Base-by-base conservation (phyloP, 2,797 vertebrate genomes). In the Podargus strigoides region DNA sequence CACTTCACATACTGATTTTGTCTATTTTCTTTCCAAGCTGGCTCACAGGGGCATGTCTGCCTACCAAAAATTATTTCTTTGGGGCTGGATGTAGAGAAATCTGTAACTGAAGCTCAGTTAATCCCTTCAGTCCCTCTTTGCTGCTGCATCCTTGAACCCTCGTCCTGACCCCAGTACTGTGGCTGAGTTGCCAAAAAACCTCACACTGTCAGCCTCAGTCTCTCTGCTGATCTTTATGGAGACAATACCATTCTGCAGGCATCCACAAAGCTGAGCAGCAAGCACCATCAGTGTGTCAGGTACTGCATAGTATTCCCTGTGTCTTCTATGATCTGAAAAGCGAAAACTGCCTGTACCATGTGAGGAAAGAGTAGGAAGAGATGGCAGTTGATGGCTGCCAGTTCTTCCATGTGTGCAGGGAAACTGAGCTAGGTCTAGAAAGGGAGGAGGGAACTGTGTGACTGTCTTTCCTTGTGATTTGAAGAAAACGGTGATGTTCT, bases 181-280 rank as follows among this genome's bases (percentile, higher is more conserved):
- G 72, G 16, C 76, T 85, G 82, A 93, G 76, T 73, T 93, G 77
- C 74, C 63, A 78, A 53, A 94, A 96, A 86, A 55, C 16, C 49
- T 86, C 4, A 1, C 42, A 14, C 42, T 73, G n/a, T 75, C 67
- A 89, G 24, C 36, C 52, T 94, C 37, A 12, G 30, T 66, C 50
- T 87, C 32, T 70, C 64, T 82, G 46, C 70, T 91, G 47, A 49
- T 85, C 34, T 82, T 63, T 91, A 24, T 69, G 85, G 64, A 73
- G 64, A 79, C 42, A 64, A 28, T n/a, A n/a, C 16, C 4, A 4
- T 85, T 91, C 63, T 73, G 41, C 20, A 30, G 67, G 73, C 49
- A 59, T 27, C 76, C 62, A 37, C 78, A 80, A 49, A 85, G 59
- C 50, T 76, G 46, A 76, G 75, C 50, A 46, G 64, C 60, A 39